Conservation (phyloP, 2,888 invertebrate genomes). For the Tiliacea aurago region DNA sequence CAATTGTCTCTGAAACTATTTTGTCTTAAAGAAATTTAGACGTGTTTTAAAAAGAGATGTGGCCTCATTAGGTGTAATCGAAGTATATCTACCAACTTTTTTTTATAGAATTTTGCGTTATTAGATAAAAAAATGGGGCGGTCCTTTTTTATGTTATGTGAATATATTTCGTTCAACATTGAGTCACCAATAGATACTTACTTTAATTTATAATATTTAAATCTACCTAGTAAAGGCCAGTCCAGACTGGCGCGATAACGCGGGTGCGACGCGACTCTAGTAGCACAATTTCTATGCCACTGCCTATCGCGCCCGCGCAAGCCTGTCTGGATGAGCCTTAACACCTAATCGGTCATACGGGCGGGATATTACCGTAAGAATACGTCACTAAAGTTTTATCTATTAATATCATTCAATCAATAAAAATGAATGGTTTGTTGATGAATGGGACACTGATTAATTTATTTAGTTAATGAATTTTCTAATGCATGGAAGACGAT, state of each 20-base stretch:
- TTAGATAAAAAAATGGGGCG: too few relatives aligned
- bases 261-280: too few relatives aligned
- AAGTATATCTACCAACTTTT: not conserved
- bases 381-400: conserved; percentile 4
- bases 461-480: not conserved
- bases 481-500: not conserved
- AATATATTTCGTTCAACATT: not conserved
- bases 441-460: not conserved
- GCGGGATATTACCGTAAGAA: not conserved
- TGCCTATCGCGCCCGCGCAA: too few relatives aligned
- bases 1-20: not conserved
- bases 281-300: too few relatives aligned
- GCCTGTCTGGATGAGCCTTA: too few relatives aligned
- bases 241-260: too few relatives aligned
- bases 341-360: conserved; percentile 3
- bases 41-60: not conserved
- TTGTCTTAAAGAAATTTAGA: not conserved
- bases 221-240: not conserved
- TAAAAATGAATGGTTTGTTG: conserved; percentile 13
- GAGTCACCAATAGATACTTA: not conserved
- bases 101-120: not conserved
- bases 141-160: not conserved
- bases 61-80: not conserved
- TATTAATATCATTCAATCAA: conserved; percentile 9
- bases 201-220: not conserved